Percentiles rank a stretch among this genome's conserved stretches.
These are phyloP conservation scores for Drosophila orena DNA, from an alignment of 1,140 invertebrate genomes.

Conservation along the genomic window DNA sequence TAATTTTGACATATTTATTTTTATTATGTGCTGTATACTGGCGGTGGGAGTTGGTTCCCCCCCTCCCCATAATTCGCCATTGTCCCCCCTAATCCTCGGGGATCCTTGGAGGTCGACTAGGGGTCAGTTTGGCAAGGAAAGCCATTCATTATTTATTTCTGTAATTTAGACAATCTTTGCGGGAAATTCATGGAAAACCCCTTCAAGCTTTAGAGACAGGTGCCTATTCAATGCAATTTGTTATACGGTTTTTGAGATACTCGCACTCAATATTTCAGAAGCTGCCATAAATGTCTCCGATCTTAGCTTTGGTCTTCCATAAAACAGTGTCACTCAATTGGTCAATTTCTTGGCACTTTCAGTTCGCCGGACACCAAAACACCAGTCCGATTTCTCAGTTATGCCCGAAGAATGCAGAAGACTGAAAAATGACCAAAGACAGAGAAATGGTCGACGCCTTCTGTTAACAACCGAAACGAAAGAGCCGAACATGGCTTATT, in stretches of 20 bases:
- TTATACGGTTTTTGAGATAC: too few species aligned
- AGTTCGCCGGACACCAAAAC: conserved; percentile 13
- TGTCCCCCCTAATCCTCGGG: neutral
- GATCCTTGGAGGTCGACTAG: conserved; percentile 28
- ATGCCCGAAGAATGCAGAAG: conserved; percentile 52
- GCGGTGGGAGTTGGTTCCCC: conserved; percentile 12
- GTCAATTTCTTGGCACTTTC: conserved; percentile 54
- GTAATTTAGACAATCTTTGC: neutral
- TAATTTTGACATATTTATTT: conserved; percentile 81
- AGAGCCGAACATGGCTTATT: conserved; percentile 80
- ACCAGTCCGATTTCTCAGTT: conserved; percentile 48
- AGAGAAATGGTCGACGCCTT: conserved; percentile 66
- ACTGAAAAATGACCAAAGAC: conserved; percentile 11
- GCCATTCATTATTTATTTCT: conserved; percentile 2
- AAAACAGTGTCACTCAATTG: conserved; percentile 69
- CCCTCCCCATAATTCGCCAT: too few species aligned
- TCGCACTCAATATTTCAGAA: neutral
- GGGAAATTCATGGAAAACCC: conserved; percentile 8
- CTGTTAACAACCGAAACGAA: conserved; percentile 61
- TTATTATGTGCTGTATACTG: conserved; percentile 45
- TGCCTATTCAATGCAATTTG: neutral
- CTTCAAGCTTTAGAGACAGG: neutral
- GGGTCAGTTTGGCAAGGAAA: conserved; percentile 18
- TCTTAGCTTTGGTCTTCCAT: conserved; percentile 20
- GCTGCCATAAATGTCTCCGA: conserved; percentile 31